Evolutionary conservation across 1,140 invertebrate species (phyloP).

Genomic region (Cydia strobilella): DNA sequence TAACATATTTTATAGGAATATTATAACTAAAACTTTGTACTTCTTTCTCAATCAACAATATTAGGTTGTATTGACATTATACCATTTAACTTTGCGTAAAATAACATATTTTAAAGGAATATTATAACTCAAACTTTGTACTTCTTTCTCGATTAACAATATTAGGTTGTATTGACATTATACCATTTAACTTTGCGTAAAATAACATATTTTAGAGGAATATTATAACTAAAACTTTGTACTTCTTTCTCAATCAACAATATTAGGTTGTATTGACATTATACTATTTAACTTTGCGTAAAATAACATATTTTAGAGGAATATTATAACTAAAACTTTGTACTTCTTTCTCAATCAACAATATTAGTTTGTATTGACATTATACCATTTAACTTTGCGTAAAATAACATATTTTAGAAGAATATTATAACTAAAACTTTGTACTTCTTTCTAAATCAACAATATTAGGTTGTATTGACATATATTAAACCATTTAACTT

Average conservation of each 20-base stretch:
- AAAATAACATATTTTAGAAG: background rate
- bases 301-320: background rate
- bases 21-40: no score
- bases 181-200: background rate
- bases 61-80: background rate
- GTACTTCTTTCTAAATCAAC: background rate
- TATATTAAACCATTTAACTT: background rate
- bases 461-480: background rate
- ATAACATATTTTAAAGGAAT: background rate
- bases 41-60: background rate
- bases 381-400: background rate
- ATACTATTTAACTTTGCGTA: background rate
- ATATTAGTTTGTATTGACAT: background rate
- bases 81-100: background rate
- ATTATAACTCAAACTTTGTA: background rate
- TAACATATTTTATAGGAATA: no score
- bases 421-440: no score
- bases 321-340: background rate
- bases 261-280: background rate
- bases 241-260: background rate
- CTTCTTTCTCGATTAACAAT: background rate
- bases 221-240: no score
- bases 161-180: background rate
- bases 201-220: background rate
- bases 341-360: background rate